phyloP scores from a whole-genome alignment of 1,140 invertebrate species.

The Calliphora vicina region DNA sequence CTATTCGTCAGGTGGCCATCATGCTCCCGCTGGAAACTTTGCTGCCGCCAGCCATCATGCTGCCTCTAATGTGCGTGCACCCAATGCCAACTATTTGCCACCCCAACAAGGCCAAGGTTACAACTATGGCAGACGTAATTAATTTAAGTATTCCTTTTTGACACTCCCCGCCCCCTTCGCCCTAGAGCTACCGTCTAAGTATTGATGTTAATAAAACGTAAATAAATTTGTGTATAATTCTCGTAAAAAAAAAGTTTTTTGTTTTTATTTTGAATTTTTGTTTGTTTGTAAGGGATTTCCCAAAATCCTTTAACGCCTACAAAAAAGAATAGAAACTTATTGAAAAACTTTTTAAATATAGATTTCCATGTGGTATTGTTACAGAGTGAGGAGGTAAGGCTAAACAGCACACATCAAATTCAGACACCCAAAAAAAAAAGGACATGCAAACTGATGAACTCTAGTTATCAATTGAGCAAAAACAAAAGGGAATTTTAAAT shows the following conservation, averaged over 20 bases:
- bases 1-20: neutral
- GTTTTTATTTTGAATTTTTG: too few species aligned
- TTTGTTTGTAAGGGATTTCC: neutral
- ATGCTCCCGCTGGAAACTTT: neutral
- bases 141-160: neutral
- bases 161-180: neutral
- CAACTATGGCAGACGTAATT: constrained; percentile 14
- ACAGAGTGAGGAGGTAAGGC: neutral
- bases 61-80: neutral
- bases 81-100: constrained; percentile 35
- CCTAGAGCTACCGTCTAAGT: neutral
- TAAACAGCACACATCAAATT: neutral
- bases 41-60: neutral
- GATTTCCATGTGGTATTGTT: neutral
- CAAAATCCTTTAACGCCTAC: neutral
- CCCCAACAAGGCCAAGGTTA: constrained; percentile 30
- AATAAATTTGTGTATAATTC: neutral
- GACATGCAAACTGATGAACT: neutral
- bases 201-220: neutral
- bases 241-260: neutral
- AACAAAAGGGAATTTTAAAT: neutral
- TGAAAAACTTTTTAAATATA: constrained; percentile 21
- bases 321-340: neutral
- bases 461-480: neutral
- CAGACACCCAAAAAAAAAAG: neutral